Base-by-base conservation (phyloP, 2,888 invertebrate genomes). In the Gnatocerus cornutus region DNA sequence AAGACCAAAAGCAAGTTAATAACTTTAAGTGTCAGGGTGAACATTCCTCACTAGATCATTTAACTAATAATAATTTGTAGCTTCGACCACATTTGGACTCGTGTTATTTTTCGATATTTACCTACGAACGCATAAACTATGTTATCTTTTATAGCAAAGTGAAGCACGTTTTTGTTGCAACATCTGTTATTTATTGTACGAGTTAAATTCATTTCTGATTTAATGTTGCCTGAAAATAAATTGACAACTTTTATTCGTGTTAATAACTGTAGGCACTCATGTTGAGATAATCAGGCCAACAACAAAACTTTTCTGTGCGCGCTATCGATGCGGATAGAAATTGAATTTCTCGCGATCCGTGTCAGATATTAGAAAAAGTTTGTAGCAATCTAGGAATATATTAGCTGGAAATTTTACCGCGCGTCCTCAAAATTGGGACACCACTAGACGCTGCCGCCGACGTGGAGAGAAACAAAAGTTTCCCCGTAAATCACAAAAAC, bases 231-330 rank as follows among this genome's bases (percentile, higher is more conserved):
- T 9, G 13, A 10, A 56, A 21, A 3, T 43, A 12, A 43, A 43
- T 43, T 43, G 4, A 10, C 3, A 43, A 13, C 43, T 50, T 50
- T 50, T 10, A 50, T 50, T 29, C 29, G 30, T 6, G 29, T n/a
- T 56, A 56, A 41, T 41, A 56, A 10, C 56, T 52, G 10, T 6
- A 8, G 12, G 21, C n/a, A 8, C 41, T 1, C 16, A n/a, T 37
- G 12, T 30, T 12, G 41, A 56, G 10, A 21, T 41, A 56, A 56
- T 56, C 52, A 68, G 45, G n/a, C 46, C 14, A 64, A 43, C 53
- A 68, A 68, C 68, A 62, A 68, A 68, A 68, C 53, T 68, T 68
- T 61, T 61, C 68, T 61, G 53, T 68, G 27, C 61, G 37, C 61
- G 43, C 43, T 3, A 55, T 55, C 46, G 33, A 45, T 41, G 46